These are phyloP conservation scores for Chalcis sispes DNA, from an alignment of 2,888 invertebrate genomes.

Conservation along the genomic window DNA sequence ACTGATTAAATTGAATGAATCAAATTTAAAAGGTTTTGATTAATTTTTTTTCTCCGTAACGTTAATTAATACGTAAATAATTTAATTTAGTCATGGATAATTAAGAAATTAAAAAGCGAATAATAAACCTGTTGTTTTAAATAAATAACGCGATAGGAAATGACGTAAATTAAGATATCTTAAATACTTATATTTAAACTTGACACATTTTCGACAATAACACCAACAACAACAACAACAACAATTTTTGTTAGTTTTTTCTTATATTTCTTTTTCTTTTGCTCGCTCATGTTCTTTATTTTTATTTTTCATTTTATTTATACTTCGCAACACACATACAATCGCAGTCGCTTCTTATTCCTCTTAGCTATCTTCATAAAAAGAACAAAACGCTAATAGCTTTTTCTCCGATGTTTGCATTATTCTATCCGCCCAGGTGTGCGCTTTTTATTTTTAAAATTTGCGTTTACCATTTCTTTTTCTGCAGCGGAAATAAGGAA, in stretches of 20 bases:
- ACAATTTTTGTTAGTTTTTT: constrained; percentile 64
- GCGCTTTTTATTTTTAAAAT: neutral
- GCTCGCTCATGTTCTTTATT: constrained; percentile 41
- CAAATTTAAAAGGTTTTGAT: constrained; percentile 21
- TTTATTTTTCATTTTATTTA: constrained; percentile 41
- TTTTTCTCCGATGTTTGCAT: neutral
- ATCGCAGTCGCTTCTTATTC: constrained; percentile 37
- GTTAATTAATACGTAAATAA: constrained; percentile 9
- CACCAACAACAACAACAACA: constrained; percentile 72
- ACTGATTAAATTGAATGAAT: constrained; percentile 40
- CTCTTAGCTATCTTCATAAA: constrained; percentile 11
- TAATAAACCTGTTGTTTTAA: neutral
- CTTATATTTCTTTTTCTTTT: constrained; percentile 28
- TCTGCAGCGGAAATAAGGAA: constrained; percentile 34
- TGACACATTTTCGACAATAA: constrained; percentile 73
- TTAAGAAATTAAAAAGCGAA: neutral
- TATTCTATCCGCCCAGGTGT: neutral
- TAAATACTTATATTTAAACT: constrained; percentile 73
- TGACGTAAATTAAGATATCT: constrained; percentile 62
- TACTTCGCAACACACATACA: constrained; percentile 25
- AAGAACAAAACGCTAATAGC: constrained; percentile 19
- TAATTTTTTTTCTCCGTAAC: constrained; percentile 1
- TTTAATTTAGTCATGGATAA: neutral
- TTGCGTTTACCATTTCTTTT: constrained; percentile 23
- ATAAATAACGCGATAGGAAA: constrained; percentile 20